Base-by-base conservation (phyloP, 1,140 invertebrate species). In the Eumaeus atala region DNA sequence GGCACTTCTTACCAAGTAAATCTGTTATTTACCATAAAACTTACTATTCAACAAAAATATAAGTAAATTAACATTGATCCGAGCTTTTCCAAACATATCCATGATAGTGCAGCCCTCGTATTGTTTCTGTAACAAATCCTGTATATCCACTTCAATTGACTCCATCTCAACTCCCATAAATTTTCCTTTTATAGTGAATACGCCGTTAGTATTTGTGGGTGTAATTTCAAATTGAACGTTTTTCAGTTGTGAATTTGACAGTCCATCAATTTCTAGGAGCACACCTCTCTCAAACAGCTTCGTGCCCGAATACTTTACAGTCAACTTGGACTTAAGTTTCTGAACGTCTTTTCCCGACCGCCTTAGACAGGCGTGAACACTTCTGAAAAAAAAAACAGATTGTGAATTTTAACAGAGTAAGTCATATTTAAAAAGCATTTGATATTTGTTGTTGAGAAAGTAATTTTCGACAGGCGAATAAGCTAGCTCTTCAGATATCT, bases 101-200 rank as follows among this genome's bases (percentile, higher is more conserved):
- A 94, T 94, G 1, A 94, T 91, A 9, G 92, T 88, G 9, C 92
- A 91, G 42, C 94, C 94, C 70, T 95, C 93, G 72, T 93, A 95
- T 72, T 96, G 93, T 36, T 94, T 85, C 68, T 94, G 92, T 1
- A 96, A 87, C 12, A 95, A 81, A 68, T 94, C 91, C 88, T 95
- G 91, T 58, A 93, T 92, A 58, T 94, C 91, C 12, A 95, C 86
- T 38, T 94, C 92, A 12, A 95, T 90, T 56, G 92, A 92, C 70
- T 95, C 93, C 90, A 95, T 91, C 66, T 91, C 90, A 1, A 94
- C 91, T 0, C 94, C 94, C 93, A 95, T 93, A 65, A 95, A 95
- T 67, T 93, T 94, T 10, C 92, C 94, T 62, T 91, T 90, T 0
- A 95, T 90, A 6, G 89, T 89, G 77, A 95, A 95, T 1, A 93